Percentiles rank a stretch among this genome's conserved stretches.
phyloP scores from a whole-genome alignment of 2,797 vertebrate genomes.

The Ara ararauna region DNA sequence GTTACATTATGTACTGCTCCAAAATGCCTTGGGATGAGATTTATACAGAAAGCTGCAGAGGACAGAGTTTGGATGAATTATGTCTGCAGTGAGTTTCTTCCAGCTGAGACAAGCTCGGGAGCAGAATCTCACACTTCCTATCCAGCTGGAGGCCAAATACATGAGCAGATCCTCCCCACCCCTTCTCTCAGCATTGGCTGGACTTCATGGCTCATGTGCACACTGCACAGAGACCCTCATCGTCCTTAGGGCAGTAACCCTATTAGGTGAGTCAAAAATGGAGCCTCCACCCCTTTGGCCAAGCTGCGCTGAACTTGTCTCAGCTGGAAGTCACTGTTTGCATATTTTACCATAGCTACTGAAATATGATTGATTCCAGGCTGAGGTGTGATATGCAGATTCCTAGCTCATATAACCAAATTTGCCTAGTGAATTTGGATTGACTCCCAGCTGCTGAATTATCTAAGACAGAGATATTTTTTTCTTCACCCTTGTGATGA shows the following conservation, averaged over 20 bases:
- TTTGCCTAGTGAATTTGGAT: conserved; percentile 9
- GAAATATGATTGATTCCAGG: conserved; percentile 38
- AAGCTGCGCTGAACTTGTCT: conserved; percentile 36
- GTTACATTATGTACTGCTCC: background rate
- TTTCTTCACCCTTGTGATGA: background rate
- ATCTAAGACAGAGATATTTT: background rate
- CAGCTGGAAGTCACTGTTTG: conserved; percentile 59
- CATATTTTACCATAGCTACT: conserved; percentile 39
- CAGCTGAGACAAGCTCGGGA: background rate
- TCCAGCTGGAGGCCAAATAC: background rate
- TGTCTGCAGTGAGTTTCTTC: background rate
- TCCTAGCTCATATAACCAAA: background rate
- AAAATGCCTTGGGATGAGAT: background rate
- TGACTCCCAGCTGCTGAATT: conserved; percentile 4
- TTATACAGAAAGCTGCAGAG: background rate
- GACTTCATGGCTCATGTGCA: background rate
- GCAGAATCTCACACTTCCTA: background rate
- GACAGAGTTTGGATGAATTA: background rate
- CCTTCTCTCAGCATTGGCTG: background rate
- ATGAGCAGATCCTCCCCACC: background rate
- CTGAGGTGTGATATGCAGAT: conserved; percentile 27
- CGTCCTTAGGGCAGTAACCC: background rate
- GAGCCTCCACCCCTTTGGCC: conserved; percentile 37
- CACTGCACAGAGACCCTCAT: background rate
- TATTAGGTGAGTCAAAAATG: background rate